phyloP scores from a whole-genome alignment of 2,797 vertebrate species.

The Kryptopterus vitreolus region DNA sequence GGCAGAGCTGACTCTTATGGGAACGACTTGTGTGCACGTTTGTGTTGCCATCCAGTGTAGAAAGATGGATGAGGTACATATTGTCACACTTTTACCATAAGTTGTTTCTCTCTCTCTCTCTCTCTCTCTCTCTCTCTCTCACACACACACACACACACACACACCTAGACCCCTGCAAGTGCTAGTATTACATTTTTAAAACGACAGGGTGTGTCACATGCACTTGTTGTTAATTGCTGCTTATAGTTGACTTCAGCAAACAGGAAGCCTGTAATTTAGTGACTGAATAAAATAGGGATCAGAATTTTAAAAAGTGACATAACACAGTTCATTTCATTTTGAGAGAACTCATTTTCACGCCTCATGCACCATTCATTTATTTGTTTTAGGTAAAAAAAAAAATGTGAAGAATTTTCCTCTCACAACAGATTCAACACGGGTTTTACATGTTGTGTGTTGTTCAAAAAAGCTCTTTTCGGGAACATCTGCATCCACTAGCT shows the following conservation, averaged over 20 bases:
- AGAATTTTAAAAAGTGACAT: conserved; percentile 28
- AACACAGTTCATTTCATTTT: conserved; percentile 46
- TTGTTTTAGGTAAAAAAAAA: neutral
- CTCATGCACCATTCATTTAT: conserved; percentile 10
- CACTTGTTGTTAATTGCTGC: conserved; percentile 51
- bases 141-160: conserved; percentile 1
- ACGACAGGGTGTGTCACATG: conserved; percentile 45
- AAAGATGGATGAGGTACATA: conserved; percentile 19
- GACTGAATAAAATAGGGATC: conserved; percentile 42
- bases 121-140: neutral
- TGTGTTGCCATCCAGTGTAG: conserved; percentile 4
- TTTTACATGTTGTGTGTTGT: neutral
- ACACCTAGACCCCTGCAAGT: conserved; percentile 4
- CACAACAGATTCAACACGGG: neutral
- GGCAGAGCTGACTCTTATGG: conserved; percentile 20
- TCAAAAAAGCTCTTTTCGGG: neutral
- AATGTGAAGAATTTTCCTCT: neutral
- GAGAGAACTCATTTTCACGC: conserved; percentile 28
- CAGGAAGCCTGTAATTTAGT: conserved; percentile 55
- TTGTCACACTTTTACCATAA: conserved; percentile 17
- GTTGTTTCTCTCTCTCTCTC: neutral
- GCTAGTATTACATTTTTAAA: conserved; percentile 35
- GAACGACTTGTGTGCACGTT: conserved; percentile 25
- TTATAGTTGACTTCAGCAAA: conserved; percentile 52
- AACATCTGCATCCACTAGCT: neutral